phyloP scores from a whole-genome alignment of 2,797 vertebrate species.

The Schizopygopsis malacanthus region DNA sequence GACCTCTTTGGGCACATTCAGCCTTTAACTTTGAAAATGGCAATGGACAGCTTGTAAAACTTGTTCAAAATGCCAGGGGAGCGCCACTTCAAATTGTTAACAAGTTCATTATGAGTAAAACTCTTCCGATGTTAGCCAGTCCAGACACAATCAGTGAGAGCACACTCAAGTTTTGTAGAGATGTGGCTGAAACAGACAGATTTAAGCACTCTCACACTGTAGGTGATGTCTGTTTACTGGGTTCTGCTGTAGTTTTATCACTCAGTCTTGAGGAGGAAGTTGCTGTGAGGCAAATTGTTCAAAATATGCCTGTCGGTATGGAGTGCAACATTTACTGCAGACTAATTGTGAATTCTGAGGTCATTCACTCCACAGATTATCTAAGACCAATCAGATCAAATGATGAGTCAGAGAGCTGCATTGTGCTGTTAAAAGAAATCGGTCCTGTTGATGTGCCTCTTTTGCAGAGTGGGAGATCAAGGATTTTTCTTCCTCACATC shows the following conservation, averaged over 20 bases:
- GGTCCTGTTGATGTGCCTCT: constrained; percentile 16
- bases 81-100: constrained; percentile 35
- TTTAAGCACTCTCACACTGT: neutral
- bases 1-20: too few relatives aligned
- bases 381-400: neutral
- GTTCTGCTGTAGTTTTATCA: neutral
- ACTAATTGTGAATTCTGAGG: too few relatives aligned
- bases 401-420: constrained; percentile 8
- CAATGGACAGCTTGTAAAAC: neutral
- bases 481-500: constrained; percentile 10
- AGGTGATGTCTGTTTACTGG: neutral
- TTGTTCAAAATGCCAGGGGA: constrained; percentile 39
- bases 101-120: constrained; percentile 13
- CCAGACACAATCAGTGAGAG: neutral
- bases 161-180: neutral
- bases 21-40: too few relatives aligned
- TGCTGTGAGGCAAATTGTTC: neutral
- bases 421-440: constrained; percentile 30
- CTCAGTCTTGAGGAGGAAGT: neutral
- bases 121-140: neutral
- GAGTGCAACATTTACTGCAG: too few relatives aligned
- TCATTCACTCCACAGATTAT: too few relatives aligned
- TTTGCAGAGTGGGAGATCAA: constrained; percentile 27
- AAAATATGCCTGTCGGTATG: too few relatives aligned
- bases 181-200: neutral